A percentile compares a stretch with the other conserved stretches of the same genome.
These are phyloP conservation scores for Agonopterix alstromeriana DNA, from an alignment of 2,888 invertebrate genomes.

Conservation along the genomic window DNA sequence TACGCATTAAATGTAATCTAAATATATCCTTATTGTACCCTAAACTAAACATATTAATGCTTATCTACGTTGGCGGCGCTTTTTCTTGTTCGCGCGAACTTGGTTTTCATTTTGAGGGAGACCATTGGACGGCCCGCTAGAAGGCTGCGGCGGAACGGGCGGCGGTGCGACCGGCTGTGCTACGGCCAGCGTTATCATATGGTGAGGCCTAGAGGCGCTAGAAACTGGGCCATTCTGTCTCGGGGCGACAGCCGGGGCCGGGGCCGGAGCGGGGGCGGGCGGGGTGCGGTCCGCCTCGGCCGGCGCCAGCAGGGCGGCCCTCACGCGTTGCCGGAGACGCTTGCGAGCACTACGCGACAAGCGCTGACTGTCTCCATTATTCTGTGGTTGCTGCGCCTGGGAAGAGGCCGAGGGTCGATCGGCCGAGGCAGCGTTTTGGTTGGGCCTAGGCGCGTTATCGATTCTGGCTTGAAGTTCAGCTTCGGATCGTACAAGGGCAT, in stretches of 20 bases:
- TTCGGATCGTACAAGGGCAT: slow-evolving; percentile 40
- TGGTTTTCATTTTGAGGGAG: slow-evolving; percentile 25
- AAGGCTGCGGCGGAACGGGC: slow-evolving; percentile 11
- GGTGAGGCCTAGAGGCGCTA: slow-evolving; percentile 11
- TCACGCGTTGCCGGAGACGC: slow-evolving; percentile 49
- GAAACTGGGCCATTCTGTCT: slow-evolving; percentile 22
- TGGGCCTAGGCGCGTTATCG: slow-evolving; percentile 20
- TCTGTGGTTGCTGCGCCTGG: slow-evolving; percentile 13
- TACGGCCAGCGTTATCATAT: slow-evolving; percentile 13
- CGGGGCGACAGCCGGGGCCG: slow-evolving; percentile 7
- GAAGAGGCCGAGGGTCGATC: slow-evolving; percentile 5
- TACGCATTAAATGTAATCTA: not conserved
- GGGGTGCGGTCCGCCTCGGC: slow-evolving; percentile 1
- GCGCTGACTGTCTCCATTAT: slow-evolving; percentile 12
- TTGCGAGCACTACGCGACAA: slow-evolving; percentile 55
- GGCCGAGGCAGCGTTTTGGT: slow-evolving; percentile 11
- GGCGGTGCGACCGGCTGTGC: slow-evolving; percentile 9
- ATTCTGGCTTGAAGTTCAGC: slow-evolving; percentile 38
- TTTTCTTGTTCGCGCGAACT: slow-evolving; percentile 47
- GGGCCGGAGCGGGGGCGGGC: slow-evolving; percentile 10
- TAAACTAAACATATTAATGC: slow-evolving; percentile 6
- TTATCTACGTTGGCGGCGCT: slow-evolving; percentile 62
- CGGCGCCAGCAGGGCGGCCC: slow-evolving; percentile 38
- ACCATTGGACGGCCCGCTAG: slow-evolving; percentile 29
- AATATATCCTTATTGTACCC: not conserved